Conservation (phyloP, 1,140 invertebrate species). For the Drosophila mauritiana region DNA sequence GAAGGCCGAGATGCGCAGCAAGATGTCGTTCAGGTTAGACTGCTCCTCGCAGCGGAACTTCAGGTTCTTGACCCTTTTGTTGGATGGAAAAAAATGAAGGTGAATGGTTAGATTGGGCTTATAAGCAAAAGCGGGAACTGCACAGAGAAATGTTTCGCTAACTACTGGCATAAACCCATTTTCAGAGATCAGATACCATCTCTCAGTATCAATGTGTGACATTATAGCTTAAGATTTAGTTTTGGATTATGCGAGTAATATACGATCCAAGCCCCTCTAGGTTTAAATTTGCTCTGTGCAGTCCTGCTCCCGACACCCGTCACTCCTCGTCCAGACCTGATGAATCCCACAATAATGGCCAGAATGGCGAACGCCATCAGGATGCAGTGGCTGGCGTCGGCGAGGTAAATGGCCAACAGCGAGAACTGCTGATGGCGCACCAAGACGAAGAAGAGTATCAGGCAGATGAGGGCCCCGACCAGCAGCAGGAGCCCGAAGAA, state of each 20-base stretch:
- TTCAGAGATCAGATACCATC: too few relatives aligned
- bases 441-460: slow-evolving; percentile 97
- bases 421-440: slow-evolving; percentile 92
- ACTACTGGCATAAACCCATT: background rate
- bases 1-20: slow-evolving; percentile 95
- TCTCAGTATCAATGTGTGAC: too few relatives aligned
- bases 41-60: slow-evolving; percentile 95
- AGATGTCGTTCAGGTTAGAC: slow-evolving; percentile 94
- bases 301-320: background rate
- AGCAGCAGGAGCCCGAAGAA: slow-evolving; percentile 96
- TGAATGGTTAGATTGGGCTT: background rate
- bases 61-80: slow-evolving; percentile 91
- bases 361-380: slow-evolving; percentile 94
- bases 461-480: slow-evolving; percentile 95
- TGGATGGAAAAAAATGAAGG: background rate
- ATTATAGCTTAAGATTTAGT: too few relatives aligned
- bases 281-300: background rate
- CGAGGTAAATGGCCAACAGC: slow-evolving; percentile 93
- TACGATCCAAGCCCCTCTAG: too few relatives aligned
- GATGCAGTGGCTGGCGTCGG: slow-evolving; percentile 94
- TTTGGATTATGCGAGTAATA: too few relatives aligned
- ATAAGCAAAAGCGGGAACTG: background rate
- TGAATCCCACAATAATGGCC: slow-evolving; percentile 95
- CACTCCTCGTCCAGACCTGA: slow-evolving; percentile 87
- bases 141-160: background rate